A percentile compares a stretch with the other conserved stretches of the same genome.
Conservation (phyloP, 2,888 invertebrate genomes). For the Polylopha cassiicola region DNA sequence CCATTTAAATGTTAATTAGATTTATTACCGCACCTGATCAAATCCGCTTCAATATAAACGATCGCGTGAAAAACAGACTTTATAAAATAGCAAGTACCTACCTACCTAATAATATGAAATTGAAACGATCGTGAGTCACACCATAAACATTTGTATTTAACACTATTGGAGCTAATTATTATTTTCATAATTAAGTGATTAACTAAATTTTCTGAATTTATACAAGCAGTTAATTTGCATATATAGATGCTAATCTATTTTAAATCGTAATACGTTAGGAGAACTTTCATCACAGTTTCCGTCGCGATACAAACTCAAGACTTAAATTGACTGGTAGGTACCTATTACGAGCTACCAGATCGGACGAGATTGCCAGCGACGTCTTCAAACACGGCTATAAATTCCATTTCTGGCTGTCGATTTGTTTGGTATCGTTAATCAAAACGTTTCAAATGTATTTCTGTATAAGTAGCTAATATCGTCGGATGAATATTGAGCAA, state of each 20-base stretch:
- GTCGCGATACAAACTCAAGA: no score
- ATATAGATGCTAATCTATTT: conserved; percentile 12
- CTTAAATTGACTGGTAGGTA: no score
- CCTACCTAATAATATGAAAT: no score
- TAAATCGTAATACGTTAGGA: not conserved
- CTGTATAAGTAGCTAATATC: conserved; percentile 44
- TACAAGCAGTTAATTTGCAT: conserved; percentile 10
- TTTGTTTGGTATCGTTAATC: conserved; percentile 54
- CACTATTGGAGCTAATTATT: conserved; percentile 15
- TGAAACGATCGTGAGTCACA: conserved; percentile 34
- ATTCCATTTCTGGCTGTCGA: conserved; percentile 18
- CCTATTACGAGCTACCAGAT: conserved; percentile 11
- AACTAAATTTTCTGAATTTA: conserved; percentile 9
- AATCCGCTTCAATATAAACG: conserved; percentile 41
- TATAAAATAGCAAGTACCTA: conserved; percentile 29
- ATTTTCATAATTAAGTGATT: conserved; percentile 12
- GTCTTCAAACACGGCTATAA: conserved; percentile 10
- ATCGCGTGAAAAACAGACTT: conserved; percentile 38
- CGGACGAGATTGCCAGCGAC: conserved; percentile 17
- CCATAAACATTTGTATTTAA: conserved; percentile 31
- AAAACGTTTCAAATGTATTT: conserved; percentile 53
- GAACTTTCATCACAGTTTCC: conserved; percentile 12
- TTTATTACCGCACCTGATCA: conserved; percentile 68
- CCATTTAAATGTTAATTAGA: conserved; percentile 76
- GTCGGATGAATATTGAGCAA: conserved; percentile 66